phyloP scores from a whole-genome alignment of 2,888 invertebrate genomes.

The Apodemia mormo region DNA sequence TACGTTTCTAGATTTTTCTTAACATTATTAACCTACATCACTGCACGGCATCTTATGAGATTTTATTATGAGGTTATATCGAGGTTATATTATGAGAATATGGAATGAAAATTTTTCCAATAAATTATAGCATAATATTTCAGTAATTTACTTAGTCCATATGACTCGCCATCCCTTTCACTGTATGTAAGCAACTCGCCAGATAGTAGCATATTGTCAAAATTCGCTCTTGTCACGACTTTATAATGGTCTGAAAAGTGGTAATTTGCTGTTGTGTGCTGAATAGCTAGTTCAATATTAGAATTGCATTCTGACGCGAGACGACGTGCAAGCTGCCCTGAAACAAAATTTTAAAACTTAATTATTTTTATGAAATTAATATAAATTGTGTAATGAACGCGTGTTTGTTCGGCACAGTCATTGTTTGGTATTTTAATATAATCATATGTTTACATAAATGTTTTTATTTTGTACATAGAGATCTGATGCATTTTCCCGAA shows the following conservation, averaged over 20 bases:
- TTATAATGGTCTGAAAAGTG: constrained; percentile 54
- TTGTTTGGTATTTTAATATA: neutral
- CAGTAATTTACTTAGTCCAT: constrained; percentile 61
- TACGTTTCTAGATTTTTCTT: too few species aligned
- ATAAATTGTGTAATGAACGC: too few species aligned
- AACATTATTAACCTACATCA: too few species aligned
- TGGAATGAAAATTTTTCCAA: too few species aligned
- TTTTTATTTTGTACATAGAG: too few species aligned
- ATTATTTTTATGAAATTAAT: too few species aligned
- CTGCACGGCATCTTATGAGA: too few species aligned
- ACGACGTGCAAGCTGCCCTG: constrained; percentile 61
- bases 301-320: constrained; percentile 54
- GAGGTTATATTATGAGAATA: too few species aligned
- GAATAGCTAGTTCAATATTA: constrained; percentile 53
- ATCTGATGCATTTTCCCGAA: too few species aligned
- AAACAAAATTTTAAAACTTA: constrained; percentile 2
- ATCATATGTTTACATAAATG: too few species aligned
- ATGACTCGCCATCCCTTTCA: constrained; percentile 68
- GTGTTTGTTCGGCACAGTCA: too few species aligned
- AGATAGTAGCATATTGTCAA: constrained; percentile 66
- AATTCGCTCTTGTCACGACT: constrained; percentile 52
- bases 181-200: constrained; percentile 69
- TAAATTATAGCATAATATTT: neutral
- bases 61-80: too few species aligned
- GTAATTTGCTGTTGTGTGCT: constrained; percentile 61